Evolutionary conservation across 2,888 invertebrate genomes (phyloP).

Genomic region (Limnephilus marmoratus): DNA sequence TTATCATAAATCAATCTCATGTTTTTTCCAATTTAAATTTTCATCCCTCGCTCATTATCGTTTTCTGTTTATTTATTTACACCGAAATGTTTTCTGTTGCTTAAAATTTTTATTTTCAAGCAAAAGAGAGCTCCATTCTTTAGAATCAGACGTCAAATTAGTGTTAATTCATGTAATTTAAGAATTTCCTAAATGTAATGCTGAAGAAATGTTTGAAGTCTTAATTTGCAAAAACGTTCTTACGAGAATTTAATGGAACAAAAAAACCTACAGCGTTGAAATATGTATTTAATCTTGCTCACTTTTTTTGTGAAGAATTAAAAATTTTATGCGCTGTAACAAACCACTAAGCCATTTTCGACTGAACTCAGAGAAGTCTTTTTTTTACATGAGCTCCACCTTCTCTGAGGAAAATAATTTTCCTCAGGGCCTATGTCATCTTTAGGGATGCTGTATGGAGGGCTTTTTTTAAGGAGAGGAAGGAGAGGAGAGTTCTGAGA

Average conservation of each 20-base stretch:
- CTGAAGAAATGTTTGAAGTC: background rate
- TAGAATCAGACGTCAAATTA: background rate
- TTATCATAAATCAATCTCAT: conserved; percentile 35
- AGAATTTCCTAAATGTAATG: background rate
- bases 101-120: background rate
- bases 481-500: too few species aligned
- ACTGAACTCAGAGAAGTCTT: too few species aligned
- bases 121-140: background rate
- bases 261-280: background rate
- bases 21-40: background rate
- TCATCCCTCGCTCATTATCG: conserved; percentile 12
- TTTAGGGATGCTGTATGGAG: too few species aligned
- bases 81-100: background rate
- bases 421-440: too few species aligned
- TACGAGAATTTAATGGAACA: background rate
- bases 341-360: too few species aligned
- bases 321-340: too few species aligned
- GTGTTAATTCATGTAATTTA: background rate
- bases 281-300: background rate
- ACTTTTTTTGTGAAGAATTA: too few species aligned
- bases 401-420: too few species aligned
- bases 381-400: too few species aligned
- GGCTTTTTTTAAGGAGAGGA: too few species aligned
- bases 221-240: background rate
- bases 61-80: background rate